These are phyloP conservation scores for Ancistrus triradiatus DNA, from an alignment of 2,113 vertebrate species.

Conservation along the genomic window DNA sequence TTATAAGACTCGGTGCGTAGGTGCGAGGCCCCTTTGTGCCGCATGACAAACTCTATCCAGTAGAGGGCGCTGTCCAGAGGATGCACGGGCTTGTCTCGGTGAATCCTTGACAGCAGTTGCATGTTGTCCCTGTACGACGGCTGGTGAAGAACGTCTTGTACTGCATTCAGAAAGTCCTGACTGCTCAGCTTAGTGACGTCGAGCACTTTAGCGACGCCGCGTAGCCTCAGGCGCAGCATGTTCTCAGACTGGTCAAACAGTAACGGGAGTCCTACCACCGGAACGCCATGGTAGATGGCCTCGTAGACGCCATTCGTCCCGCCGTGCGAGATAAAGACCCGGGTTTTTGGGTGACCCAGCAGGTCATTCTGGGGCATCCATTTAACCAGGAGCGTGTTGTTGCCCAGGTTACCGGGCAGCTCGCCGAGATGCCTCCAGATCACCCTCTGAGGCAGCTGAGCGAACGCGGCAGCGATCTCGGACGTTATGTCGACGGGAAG, in stretches of 20 bases:
- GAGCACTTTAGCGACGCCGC: conserved; percentile 60
- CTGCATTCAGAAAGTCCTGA: conserved; percentile 52
- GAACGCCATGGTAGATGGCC: conserved; percentile 67
- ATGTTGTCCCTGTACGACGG: conserved; percentile 64
- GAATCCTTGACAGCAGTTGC: conserved; percentile 59
- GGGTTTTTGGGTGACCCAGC: conserved; percentile 64
- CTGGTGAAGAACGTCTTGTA: conserved; percentile 59
- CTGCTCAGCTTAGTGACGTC: conserved; percentile 49
- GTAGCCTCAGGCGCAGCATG: conserved; percentile 53
- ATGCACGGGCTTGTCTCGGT: conserved; percentile 57
- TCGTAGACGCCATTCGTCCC: conserved; percentile 68
- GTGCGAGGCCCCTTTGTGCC: conserved; percentile 67
- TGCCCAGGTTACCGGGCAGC: conserved; percentile 56
- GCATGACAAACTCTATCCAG: conserved; percentile 71
- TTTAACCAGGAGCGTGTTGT: conserved; percentile 63
- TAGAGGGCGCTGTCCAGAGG: conserved; percentile 62
- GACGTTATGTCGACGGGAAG: conserved; percentile 60
- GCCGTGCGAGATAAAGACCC: conserved; percentile 64
- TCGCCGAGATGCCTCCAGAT: conserved; percentile 64
- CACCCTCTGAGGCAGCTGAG: conserved; percentile 67
- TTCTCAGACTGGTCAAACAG: conserved; percentile 70
- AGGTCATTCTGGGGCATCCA: conserved; percentile 72
- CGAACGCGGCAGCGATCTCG: conserved; percentile 64
- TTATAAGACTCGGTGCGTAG: conserved; percentile 63
- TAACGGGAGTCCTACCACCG: conserved; percentile 59